These are phyloP conservation scores for Cerastis leucographa DNA, from an alignment of 2,888 invertebrate species.

Conservation along the genomic window DNA sequence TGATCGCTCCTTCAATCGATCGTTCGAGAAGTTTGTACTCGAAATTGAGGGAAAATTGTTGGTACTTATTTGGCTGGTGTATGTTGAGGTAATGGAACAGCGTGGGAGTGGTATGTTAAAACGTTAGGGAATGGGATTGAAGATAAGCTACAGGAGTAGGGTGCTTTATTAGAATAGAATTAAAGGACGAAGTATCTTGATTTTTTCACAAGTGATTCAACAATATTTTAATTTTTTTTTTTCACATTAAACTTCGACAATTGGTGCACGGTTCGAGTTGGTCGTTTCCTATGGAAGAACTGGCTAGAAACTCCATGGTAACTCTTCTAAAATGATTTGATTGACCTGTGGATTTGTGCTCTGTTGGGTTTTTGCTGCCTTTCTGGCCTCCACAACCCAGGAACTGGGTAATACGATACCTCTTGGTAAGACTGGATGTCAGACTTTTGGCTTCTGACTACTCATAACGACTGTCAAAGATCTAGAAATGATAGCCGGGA, in stretches of 20 bases:
- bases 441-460: too few species aligned
- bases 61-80: slow-evolving; percentile 31
- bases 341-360: neutral
- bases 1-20: slow-evolving; percentile 58
- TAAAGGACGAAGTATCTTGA: neutral
- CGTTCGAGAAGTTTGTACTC: slow-evolving; percentile 36
- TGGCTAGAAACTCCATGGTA: too few species aligned
- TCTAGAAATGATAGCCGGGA: neutral
- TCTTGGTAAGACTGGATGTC: neutral
- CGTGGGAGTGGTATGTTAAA: neutral
- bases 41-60: slow-evolving; percentile 44
- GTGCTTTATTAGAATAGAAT: neutral
- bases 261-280: too few species aligned
- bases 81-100: slow-evolving; percentile 1
- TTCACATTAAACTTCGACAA: too few species aligned
- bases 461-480: too few species aligned
- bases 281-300: too few species aligned
- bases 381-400: neutral
- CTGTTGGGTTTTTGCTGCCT: neutral
- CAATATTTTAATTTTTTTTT: too few species aligned
- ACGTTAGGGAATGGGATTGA: neutral
- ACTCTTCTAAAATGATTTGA: too few species aligned
- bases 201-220: neutral
- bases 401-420: neutral
- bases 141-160: too few species aligned